phyloP scores from a whole-genome alignment of 2,797 vertebrate species.

The Novumbra hubbsi region DNA sequence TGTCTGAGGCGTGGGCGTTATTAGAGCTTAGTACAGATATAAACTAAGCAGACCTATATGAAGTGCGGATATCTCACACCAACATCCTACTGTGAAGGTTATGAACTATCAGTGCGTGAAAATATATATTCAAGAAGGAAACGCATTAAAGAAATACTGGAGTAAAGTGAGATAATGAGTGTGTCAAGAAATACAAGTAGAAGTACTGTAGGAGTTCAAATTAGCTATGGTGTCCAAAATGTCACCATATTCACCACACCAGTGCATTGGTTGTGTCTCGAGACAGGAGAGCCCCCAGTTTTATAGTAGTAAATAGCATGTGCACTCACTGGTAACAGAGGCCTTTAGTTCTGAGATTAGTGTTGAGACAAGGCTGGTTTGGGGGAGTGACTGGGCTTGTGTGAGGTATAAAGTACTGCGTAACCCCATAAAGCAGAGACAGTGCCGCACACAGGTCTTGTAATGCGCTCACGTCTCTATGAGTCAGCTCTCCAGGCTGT shows the following conservation, averaged over 20 bases:
- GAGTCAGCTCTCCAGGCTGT: constrained; percentile 31
- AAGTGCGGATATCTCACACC: background rate
- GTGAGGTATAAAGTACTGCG: background rate
- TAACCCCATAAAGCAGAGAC: background rate
- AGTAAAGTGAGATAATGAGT: too few relatives aligned
- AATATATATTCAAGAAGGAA: background rate
- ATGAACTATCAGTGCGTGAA: background rate
- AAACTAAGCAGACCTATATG: constrained; percentile 38
- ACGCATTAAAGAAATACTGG: background rate
- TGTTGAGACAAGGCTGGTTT: background rate
- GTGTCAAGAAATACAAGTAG: background rate
- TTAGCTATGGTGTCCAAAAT: background rate
- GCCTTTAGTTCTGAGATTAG: background rate
- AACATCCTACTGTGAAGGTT: background rate
- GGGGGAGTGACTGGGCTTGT: background rate
- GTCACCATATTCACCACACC: background rate
- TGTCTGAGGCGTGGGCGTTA: constrained; percentile 34
- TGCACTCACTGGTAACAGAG: background rate
- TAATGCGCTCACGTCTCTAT: constrained; percentile 20
- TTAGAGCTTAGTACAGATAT: constrained; percentile 55
- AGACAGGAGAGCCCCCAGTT: too few relatives aligned
- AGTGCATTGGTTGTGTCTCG: background rate
- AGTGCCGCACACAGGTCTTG: background rate
- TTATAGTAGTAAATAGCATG: background rate
- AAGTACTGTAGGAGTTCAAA: background rate